Conservation (phyloP, 2,888 invertebrate genomes). For the Trachelus stipa region DNA sequence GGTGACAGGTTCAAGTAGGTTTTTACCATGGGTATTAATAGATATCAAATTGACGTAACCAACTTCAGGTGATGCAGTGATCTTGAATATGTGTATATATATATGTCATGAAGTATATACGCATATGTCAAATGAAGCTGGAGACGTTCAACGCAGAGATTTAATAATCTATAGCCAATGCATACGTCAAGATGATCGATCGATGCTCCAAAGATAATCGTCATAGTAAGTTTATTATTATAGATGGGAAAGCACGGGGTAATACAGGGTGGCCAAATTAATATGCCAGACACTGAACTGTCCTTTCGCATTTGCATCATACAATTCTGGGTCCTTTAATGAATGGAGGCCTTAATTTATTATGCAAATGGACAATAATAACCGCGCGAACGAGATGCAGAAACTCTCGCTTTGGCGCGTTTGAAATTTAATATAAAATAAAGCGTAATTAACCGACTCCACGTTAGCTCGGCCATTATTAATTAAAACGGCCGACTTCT, state of each 20-base stretch:
- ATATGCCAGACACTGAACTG: constrained; percentile 46
- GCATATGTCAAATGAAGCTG: neutral
- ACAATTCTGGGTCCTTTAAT: constrained; percentile 50
- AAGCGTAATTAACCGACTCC: constrained; percentile 48
- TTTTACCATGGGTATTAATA: no score
- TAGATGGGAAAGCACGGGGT: neutral
- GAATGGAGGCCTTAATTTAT: constrained; percentile 59
- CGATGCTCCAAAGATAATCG: neutral
- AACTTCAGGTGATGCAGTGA: no score
- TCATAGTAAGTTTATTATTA: neutral
- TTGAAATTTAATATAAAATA: constrained; percentile 50
- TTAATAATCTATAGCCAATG: neutral
- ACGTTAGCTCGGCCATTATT: constrained; percentile 38
- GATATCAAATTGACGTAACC: no score
- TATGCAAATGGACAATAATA: constrained; percentile 58
- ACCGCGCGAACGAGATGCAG: constrained; percentile 50
- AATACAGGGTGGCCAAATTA: constrained; percentile 33
- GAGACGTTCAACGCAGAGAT: neutral
- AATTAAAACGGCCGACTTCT: constrained; percentile 42
- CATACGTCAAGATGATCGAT: neutral
- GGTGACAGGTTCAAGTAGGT: no score
- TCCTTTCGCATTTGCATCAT: constrained; percentile 50
- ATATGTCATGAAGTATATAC: neutral
- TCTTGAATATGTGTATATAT: no score
- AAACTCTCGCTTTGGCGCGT: constrained; percentile 44